Base-by-base conservation (phyloP, 2,888 invertebrate species). In the Leptinotarsa tumamoca region DNA sequence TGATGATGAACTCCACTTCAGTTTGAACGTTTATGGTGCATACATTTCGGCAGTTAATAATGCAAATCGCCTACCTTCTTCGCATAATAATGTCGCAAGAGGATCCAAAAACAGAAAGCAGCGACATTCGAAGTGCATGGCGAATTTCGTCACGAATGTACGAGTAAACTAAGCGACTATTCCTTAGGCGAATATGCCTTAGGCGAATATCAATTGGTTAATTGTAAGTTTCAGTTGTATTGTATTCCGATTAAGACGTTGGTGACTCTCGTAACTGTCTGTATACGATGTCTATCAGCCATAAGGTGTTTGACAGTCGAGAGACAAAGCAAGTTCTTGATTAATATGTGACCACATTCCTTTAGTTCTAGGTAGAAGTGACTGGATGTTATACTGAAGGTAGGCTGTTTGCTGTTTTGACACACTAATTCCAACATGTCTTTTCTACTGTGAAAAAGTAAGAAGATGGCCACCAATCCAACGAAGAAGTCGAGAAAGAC, bases 11-110 rank as follows among this genome's bases (percentile, higher is more conserved):
- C 21, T n/a, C 1, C 18, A 17, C 21, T 23, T 61, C 61, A 27
- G 27, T 27, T 23, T 63, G 63, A 63, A 63, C 33, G 18, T 10
- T 63, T n/a, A n/a, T 5, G 7, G n/a, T 43, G 17, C 63, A 63
- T 63, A 63, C 27, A 43, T 33, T 33, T 63, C 43, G n/a, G 33
- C 27, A n/a, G 78, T 75, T 81, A 80, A 79, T 80, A 80, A 81
- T 81, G 80, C 81, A 82, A 79, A 81, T 81, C 73, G 79, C 70
- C 71, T 71, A 73, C 76, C 70, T 75, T 70, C 78, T 81, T 82
- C 80, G 75, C 81, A 80, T 80, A 80, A 78, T 76, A 78, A 79
- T 78, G 79, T 71, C 73, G 77, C 18, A 15, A n/a, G 58, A 21
- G 14, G 43, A 63, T n/a, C 13, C 7, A 63, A 43, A 63, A 33